Base-by-base conservation (phyloP, 2,113 vertebrate genomes). In the Sinocyclocheilus anshuiensis region DNA sequence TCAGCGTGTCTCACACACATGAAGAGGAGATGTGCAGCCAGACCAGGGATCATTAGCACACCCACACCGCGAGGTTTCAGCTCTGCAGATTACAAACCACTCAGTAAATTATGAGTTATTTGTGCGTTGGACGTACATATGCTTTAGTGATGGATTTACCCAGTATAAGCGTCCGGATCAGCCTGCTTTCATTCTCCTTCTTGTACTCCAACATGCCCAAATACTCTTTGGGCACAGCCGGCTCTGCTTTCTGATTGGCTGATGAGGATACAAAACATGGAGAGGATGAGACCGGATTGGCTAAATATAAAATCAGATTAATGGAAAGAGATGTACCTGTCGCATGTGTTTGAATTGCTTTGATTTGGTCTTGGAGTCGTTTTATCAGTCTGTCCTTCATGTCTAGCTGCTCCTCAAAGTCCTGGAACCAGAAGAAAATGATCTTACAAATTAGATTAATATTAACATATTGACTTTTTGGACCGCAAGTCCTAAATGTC, bases 1-100 rank as follows among this genome's bases (percentile, higher is more conserved):
- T 99, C 98, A 0, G 95, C 94, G 0, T 98, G 97, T 50, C 98
- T 96, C 50, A 98, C 89, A 75, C 98, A 99, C 98, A 99, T 99
- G 93, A 99, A 97, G 0, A 99, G 94, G 90, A 99, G 94, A 92
- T 97, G 95, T 48, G 98, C 96, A 0, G 96, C 96, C 78, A 99
- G 93, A 53, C 94, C 95, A 0, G 98, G 98, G 15, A 99, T 96
- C 96, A 98, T 96, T 84, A 95, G 97, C 4, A 99, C 97, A 59
- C 95, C 97, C 89, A 99, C 29, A 33, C 29, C 29, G 29, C 29
- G 29, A 33, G 29, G 29, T 33, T 33, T 33, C 29, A 33, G 29
- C 77, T 97, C 98, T 99, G 92, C 0, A 36, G 22, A 87, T 7
- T 15, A 87, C 6, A 76, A 71, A 65, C 22, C 15, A 48, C 13